These are phyloP conservation scores for Trinectes maculatus DNA, from an alignment of 2,113 vertebrate genomes.

Conservation along the genomic window DNA sequence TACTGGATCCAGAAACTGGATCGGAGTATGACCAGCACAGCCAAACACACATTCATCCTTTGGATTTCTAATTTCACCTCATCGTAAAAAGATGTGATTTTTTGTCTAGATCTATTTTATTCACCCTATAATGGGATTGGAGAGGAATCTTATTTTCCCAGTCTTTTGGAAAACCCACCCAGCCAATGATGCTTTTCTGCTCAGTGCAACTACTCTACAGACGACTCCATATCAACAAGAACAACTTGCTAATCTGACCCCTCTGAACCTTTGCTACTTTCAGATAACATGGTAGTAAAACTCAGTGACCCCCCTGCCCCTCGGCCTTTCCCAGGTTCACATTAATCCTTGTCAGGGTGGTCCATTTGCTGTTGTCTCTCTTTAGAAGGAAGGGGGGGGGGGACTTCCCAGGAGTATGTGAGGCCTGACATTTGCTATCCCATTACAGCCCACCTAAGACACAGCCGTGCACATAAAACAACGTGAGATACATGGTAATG, in stretches of 20 bases:
- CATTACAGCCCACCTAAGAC: slow-evolving; percentile 76
- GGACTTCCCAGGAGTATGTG: slow-evolving; percentile 69
- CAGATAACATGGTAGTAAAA: slow-evolving; percentile 55
- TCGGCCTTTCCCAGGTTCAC: background rate
- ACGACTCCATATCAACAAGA: slow-evolving; percentile 11
- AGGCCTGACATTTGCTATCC: slow-evolving; percentile 75
- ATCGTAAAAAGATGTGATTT: too few species aligned
- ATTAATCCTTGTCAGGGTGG: slow-evolving; percentile 75
- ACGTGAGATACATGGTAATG: slow-evolving; percentile 73
- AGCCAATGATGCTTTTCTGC: background rate
- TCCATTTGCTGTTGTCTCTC: slow-evolving; percentile 67
- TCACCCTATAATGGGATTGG: too few species aligned
- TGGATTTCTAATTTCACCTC: background rate
- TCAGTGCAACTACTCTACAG: slow-evolving; percentile 16
- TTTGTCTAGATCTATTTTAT: too few species aligned
- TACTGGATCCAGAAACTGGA: background rate
- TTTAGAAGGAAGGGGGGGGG: slow-evolving; percentile 37
- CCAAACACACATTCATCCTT: background rate
- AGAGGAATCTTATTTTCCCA: too few species aligned
- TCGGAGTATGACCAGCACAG: background rate
- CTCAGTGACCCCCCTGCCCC: slow-evolving; percentile 18
- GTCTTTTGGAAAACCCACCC: too few species aligned
- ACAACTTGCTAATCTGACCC: slow-evolving; percentile 37
- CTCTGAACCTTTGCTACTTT: slow-evolving; percentile 29
- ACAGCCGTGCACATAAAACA: slow-evolving; percentile 72